These are phyloP conservation scores for Ambastaia sidthimunki DNA, from an alignment of 2,797 vertebrate genomes.

Conservation along the genomic window DNA sequence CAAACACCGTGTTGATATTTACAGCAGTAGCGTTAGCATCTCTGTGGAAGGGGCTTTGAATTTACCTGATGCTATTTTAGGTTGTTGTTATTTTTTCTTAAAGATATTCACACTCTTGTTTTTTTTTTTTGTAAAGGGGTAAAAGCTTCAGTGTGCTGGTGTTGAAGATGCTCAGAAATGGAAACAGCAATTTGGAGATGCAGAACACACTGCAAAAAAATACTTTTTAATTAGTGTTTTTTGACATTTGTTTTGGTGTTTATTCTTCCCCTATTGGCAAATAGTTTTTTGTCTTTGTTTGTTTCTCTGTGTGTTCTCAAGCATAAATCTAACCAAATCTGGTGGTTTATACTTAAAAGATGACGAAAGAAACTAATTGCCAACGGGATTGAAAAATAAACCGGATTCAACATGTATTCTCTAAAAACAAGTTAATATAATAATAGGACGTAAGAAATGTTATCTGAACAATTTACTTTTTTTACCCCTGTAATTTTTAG, in stretches of 20 bases:
- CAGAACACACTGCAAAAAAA: neutral
- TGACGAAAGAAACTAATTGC: neutral
- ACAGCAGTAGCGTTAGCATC: neutral
- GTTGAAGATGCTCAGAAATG: neutral
- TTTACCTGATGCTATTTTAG: neutral
- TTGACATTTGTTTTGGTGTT: neutral
- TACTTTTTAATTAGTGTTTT: neutral
- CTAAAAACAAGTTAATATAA: neutral
- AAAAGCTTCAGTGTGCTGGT: neutral
- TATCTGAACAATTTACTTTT: no score
- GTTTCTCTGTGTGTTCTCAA: neutral
- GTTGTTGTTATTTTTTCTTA: neutral
- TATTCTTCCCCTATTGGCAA: neutral
- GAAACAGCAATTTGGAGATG: neutral
- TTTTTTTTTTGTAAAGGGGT: neutral
- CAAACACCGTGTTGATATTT: neutral
- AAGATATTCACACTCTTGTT: neutral
- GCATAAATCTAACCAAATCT: neutral
- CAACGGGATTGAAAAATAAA: neutral
- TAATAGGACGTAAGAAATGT: no score
- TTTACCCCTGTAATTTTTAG: no score
- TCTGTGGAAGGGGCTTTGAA: neutral
- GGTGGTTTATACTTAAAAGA: neutral
- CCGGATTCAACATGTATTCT: neutral
- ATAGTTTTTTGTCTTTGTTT: neutral